phyloP scores from a whole-genome alignment of 1,140 invertebrate species.

The Meteorus sp. region DNA sequence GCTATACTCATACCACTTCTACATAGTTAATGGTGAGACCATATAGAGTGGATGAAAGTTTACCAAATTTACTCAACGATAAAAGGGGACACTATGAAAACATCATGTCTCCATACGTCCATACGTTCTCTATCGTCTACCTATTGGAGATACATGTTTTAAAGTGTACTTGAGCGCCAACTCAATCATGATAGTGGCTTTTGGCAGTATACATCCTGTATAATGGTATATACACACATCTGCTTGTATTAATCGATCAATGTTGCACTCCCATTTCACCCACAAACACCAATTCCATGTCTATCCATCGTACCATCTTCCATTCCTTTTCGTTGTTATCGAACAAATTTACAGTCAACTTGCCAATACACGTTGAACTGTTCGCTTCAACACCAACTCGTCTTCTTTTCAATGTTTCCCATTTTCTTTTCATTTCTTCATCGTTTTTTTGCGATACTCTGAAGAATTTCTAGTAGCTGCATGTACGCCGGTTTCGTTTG shows the following conservation, averaged over 20 bases:
- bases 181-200: slow-evolving; percentile 14
- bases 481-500: slow-evolving; percentile 4
- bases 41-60: too few species aligned
- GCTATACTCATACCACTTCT: too few species aligned
- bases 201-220: neutral
- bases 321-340: neutral
- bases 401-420: neutral
- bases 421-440: neutral
- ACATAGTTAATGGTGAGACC: too few species aligned
- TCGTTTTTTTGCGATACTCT: neutral
- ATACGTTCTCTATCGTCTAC: too few species aligned
- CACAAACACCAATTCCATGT: neutral
- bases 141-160: slow-evolving; percentile 19
- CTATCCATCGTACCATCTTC: neutral
- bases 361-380: neutral
- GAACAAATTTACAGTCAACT: slow-evolving; percentile 2
- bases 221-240: neutral
- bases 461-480: slow-evolving; percentile 5
- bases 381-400: neutral
- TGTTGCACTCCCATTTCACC: neutral
- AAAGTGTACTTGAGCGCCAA: slow-evolving; percentile 22
- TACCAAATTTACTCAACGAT: too few species aligned
- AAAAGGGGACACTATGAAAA: too few species aligned
- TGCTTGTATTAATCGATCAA: neutral
- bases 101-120: too few species aligned